Evolutionary conservation across 1,140 invertebrate genomes (phyloP).

Genomic region (Formica exsecta): DNA sequence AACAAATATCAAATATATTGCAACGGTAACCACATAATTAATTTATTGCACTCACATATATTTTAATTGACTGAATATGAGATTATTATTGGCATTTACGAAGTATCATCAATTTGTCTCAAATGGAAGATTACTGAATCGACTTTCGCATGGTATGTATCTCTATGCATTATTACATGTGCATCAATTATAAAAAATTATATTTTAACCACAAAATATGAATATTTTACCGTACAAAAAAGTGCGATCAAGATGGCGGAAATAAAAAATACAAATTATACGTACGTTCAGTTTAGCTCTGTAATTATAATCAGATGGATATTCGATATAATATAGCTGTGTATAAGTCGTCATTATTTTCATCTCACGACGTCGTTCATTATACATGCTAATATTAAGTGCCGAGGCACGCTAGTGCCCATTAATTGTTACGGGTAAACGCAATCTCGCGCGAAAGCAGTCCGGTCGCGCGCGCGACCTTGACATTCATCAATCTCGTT

Average conservation of each 20-base stretch:
- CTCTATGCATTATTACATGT: not conserved
- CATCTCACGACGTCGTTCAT: too few species aligned
- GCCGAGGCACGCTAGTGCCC: not conserved
- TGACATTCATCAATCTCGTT: slow-evolving; percentile 17
- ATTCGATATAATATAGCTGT: not conserved
- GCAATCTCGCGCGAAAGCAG: not conserved
- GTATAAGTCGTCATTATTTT: not conserved
- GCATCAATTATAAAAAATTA: not conserved
- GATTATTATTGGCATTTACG: not conserved
- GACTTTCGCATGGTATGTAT: slow-evolving; percentile 6
- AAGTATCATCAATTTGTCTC: slow-evolving; percentile 9
- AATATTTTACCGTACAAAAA: not conserved
- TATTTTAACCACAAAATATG: not conserved
- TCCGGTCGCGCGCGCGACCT: not conserved
- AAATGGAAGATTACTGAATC: not conserved
- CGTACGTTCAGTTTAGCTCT: not conserved
- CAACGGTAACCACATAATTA: slow-evolving; percentile 15
- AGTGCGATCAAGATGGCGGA: not conserved
- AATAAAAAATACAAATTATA: too few species aligned
- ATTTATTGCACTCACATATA: not conserved
- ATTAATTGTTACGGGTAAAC: not conserved
- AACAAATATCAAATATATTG: slow-evolving; percentile 15
- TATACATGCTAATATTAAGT: not conserved
- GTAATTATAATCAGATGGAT: not conserved
- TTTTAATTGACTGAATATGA: not conserved